Conservation (phyloP, 1,140 invertebrate genomes). For the Triops cancriformis region DNA sequence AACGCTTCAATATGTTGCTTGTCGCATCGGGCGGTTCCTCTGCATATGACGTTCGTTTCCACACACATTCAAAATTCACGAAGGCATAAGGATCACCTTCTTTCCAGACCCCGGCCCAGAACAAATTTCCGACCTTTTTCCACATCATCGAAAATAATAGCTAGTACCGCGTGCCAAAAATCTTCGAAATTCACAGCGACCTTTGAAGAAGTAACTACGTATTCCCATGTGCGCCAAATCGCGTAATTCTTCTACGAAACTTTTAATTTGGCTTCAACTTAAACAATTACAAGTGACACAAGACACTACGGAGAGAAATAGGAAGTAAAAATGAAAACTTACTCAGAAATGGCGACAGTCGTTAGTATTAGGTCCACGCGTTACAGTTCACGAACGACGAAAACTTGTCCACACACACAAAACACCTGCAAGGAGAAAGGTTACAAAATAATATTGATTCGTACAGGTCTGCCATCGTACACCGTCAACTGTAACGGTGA, state of each 20-base stretch:
- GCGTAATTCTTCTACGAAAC: no score
- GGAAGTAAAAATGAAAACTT: not conserved
- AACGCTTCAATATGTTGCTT: not conserved
- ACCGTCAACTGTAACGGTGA: not conserved
- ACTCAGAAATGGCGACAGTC: not conserved
- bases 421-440: not conserved
- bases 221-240: no score
- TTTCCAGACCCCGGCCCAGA: not conserved
- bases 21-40: slow-evolving; percentile 3
- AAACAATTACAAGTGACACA: no score
- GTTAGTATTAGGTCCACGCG: not conserved
- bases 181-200: no score
- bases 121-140: not conserved
- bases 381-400: not conserved
- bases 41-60: not conserved
- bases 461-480: not conserved
- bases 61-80: not conserved
- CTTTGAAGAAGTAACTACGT: no score
- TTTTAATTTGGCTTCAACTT: no score
- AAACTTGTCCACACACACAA: slow-evolving; percentile 1
- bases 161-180: no score
- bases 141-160: no score
- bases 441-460: not conserved
- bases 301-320: not conserved
- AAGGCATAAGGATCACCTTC: not conserved